Percentiles rank a stretch among this genome's conserved stretches.
Conservation (phyloP, 2,113 vertebrate genomes). For the Rana temporaria region DNA sequence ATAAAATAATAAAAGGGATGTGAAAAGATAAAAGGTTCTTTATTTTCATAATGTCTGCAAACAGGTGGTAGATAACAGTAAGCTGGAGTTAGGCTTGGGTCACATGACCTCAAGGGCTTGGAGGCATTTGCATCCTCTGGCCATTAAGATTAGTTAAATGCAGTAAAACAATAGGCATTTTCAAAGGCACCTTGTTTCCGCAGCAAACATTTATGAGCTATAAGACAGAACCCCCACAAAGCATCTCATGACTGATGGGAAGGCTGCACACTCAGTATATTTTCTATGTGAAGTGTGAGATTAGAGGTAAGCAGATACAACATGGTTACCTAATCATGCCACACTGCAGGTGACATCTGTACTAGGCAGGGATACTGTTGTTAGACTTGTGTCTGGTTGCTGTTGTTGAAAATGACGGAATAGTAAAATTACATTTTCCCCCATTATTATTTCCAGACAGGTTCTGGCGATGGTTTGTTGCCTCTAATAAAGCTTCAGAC, state of each 20-base stretch:
- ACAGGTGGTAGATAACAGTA: no score
- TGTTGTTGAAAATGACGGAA: constrained; percentile 76
- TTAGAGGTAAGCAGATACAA: constrained; percentile 67
- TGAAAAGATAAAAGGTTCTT: no score
- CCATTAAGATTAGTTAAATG: no score
- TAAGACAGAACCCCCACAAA: not conserved
- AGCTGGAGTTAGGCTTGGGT: no score
- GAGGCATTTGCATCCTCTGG: no score
- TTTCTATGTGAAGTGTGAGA: constrained; percentile 64
- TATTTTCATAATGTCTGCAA: no score
- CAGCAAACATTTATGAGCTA: not conserved
- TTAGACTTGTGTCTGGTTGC: constrained; percentile 75
- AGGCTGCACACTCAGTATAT: not conserved
- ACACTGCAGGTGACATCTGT: constrained; percentile 73
- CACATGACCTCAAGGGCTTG: no score
- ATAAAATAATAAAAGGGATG: no score
- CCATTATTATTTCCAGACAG: constrained; percentile 82
- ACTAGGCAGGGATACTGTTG: constrained; percentile 74
- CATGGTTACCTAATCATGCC: constrained; percentile 72
- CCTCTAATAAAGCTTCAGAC: constrained; percentile 83
- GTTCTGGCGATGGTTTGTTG: constrained; percentile 80
- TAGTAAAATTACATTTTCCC: constrained; percentile 78
- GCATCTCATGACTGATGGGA: not conserved
- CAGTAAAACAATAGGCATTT: no score
- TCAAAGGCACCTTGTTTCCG: no score